phyloP scores from a whole-genome alignment of 2,888 invertebrate species.

The Oscheius sp. region DNA sequence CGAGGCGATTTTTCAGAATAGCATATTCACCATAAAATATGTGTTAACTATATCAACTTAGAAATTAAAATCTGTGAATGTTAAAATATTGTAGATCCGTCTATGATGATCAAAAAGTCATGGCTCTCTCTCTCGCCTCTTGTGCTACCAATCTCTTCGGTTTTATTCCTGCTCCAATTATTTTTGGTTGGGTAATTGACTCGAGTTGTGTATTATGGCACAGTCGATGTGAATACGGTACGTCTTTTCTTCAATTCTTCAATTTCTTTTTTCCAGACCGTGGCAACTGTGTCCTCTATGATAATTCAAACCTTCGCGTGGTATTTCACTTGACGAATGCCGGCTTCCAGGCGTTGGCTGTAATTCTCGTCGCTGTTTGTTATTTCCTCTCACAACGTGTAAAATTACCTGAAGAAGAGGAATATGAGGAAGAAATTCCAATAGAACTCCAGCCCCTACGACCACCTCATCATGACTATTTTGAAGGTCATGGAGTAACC shows the following conservation, averaged over 20 bases:
- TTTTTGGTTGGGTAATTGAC: constrained; percentile 60
- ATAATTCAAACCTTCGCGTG: constrained; percentile 54
- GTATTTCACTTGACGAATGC: constrained; percentile 57
- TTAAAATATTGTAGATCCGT: constrained; percentile 51
- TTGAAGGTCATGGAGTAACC: constrained; percentile 1
- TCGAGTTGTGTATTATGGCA: constrained; percentile 56
- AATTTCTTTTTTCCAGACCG: constrained; percentile 38
- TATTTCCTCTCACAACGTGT: constrained; percentile 47
- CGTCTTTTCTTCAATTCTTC: too few relatives aligned
- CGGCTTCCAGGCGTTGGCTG: constrained; percentile 47
- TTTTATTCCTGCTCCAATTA: constrained; percentile 64
- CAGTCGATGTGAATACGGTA: constrained; percentile 52
- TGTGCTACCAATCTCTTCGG: constrained; percentile 60
- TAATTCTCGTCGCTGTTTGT: constrained; percentile 47
- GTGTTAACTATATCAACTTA: too few relatives aligned
- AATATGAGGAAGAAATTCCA: constrained; percentile 32
- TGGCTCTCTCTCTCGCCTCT: constrained; percentile 60
- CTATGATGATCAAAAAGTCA: constrained; percentile 58
- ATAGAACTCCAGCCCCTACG: constrained; percentile 9
- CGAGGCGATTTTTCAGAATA: too few relatives aligned
- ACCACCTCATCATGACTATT: constrained; percentile 10
- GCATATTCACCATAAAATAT: too few relatives aligned
- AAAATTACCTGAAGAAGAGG: constrained; percentile 54
- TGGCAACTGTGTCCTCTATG: constrained; percentile 63
- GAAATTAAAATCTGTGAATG: too few relatives aligned